These are phyloP conservation scores for Polymixis flavicincta DNA, from an alignment of 2,888 invertebrate species.

Conservation along the genomic window DNA sequence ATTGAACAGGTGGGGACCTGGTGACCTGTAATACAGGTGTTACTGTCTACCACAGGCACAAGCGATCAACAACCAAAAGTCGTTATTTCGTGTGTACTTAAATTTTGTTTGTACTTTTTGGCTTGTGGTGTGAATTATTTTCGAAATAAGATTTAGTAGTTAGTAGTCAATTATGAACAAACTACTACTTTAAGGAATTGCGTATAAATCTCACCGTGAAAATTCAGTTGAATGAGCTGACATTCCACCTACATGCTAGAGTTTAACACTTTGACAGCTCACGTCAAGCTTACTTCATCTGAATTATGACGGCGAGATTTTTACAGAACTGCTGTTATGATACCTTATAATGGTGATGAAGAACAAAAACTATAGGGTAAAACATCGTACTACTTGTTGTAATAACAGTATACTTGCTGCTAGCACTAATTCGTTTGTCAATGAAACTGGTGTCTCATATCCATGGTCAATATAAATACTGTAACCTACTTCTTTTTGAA, in stretches of 20 bases:
- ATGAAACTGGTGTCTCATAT: slow-evolving; percentile 9
- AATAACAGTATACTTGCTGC: not conserved
- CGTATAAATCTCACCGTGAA: not conserved
- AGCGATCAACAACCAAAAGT: no score
- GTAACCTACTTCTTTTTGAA: no score
- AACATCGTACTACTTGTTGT: not conserved
- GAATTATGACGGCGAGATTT: not conserved
- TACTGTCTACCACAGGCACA: no score
- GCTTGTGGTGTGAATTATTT: no score
- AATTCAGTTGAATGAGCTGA: not conserved
- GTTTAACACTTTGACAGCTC: not conserved
- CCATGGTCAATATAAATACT: slow-evolving; percentile 8
- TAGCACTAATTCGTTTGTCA: not conserved
- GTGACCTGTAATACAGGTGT: no score
- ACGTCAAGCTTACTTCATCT: not conserved
- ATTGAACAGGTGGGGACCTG: no score
- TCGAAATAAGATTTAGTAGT: no score
- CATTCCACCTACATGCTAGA: not conserved
- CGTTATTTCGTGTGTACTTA: no score
- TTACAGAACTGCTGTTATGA: not conserved
- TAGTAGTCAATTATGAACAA: no score
- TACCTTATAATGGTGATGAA: not conserved
- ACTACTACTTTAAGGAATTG: no score
- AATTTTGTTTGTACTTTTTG: no score
- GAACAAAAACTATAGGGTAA: not conserved